These are phyloP conservation scores for Drosophila yooni DNA, from an alignment of 2,888 invertebrate species.

Conservation along the genomic window DNA sequence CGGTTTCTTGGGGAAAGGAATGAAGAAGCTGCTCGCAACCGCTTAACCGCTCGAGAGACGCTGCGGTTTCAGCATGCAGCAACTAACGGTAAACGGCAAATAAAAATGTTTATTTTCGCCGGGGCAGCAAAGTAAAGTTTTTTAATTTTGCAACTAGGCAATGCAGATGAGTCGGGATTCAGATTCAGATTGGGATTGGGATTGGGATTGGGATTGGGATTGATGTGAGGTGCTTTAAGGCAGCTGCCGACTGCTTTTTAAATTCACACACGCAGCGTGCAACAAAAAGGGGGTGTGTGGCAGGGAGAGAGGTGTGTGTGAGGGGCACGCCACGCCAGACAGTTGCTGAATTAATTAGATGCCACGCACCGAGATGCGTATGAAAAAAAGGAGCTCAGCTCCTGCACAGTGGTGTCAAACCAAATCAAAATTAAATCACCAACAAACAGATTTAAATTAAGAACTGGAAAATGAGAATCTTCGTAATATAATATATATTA, in stretches of 20 bases:
- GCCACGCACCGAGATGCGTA: conserved; percentile 60
- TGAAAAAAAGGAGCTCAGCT: conserved; percentile 53
- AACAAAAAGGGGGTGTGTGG: conserved; percentile 15
- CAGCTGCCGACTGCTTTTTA: conserved; percentile 71
- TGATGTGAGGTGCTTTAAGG: conserved; percentile 36
- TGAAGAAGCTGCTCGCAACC: conserved; percentile 40
- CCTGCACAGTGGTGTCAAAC: conserved; percentile 32
- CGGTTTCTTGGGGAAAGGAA: conserved; percentile 64
- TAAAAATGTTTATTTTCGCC: conserved; percentile 75
- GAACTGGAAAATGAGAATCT: neutral
- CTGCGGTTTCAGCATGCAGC: conserved; percentile 34
- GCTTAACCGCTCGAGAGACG: conserved; percentile 40
- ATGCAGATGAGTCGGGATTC: conserved; percentile 17
- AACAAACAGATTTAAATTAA: neutral
- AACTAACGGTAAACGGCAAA: conserved; percentile 56
- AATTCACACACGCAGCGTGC: conserved; percentile 78
- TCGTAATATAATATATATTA: neutral
- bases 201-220: conserved; percentile 19
- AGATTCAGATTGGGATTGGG: conserved; percentile 12
- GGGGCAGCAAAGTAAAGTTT: conserved; percentile 65
- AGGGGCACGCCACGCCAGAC: conserved; percentile 44
- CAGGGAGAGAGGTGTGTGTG: neutral
- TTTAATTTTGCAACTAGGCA: conserved; percentile 68
- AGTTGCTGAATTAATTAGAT: conserved; percentile 82
- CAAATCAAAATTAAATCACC: neutral